Evolutionary conservation across 2,888 invertebrate genomes (phyloP).

Genomic region (Leistus spinibarbis): DNA sequence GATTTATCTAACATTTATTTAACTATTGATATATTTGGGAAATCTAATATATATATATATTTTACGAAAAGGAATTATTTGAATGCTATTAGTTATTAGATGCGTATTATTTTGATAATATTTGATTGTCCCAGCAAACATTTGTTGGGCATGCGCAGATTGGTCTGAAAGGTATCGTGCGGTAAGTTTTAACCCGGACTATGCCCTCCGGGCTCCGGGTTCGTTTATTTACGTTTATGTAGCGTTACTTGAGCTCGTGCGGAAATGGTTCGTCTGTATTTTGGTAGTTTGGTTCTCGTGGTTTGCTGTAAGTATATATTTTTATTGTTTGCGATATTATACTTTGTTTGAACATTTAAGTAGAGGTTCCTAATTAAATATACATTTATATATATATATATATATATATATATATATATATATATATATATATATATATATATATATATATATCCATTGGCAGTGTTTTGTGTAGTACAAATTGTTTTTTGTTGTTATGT

Average conservation of each 20-base stretch:
- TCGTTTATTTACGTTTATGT: conserved; percentile 10
- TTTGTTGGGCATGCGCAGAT: conserved; percentile 14
- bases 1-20: neutral
- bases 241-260: conserved; percentile 11
- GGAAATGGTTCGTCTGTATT: conserved; percentile 21
- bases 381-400: too few relatives aligned
- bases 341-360: neutral
- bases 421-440: neutral
- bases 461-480: too few relatives aligned
- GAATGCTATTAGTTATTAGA: neutral
- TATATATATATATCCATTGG: neutral
- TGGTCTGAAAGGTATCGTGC: neutral
- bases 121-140: neutral
- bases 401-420: neutral
- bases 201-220: conserved; percentile 16
- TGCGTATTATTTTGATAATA: neutral
- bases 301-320: conserved; percentile 17
- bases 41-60: neutral
- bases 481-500: too few relatives aligned
- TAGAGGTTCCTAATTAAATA: too few relatives aligned
- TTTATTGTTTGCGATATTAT: neutral
- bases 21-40: neutral
- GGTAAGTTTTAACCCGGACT: conserved; percentile 16
- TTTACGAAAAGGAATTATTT: neutral
- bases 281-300: conserved; percentile 9